A percentile compares a stretch with the other conserved stretches of the same genome.
phyloP scores from a whole-genome alignment of 2,888 invertebrate genomes.

The Sarcophaga variegata region DNA sequence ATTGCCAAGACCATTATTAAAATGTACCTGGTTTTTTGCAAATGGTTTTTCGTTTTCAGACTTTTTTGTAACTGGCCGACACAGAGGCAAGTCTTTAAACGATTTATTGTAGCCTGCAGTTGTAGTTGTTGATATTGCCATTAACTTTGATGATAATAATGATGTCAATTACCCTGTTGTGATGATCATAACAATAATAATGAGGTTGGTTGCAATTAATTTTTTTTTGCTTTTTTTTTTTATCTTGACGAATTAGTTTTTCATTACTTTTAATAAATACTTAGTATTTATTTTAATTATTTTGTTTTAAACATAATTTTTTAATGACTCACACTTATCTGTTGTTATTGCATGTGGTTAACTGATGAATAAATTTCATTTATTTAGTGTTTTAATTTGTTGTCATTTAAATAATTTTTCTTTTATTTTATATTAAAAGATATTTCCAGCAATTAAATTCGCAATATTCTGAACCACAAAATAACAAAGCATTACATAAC shows the following conservation, averaged over 20 bases:
- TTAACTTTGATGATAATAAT: neutral
- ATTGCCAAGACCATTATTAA: conserved; percentile 36
- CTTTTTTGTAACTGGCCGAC: neutral
- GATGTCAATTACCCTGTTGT: neutral
- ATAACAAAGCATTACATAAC: no score
- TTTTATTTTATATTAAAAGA: no score
- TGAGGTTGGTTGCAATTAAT: neutral
- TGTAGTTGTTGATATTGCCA: neutral
- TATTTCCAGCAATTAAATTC: no score
- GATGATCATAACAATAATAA: neutral
- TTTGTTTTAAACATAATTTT: neutral
- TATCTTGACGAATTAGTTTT: conserved; percentile 8
- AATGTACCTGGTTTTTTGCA: neutral
- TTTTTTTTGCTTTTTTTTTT: neutral
- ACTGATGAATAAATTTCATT: no score
- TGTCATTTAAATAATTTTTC: no score
- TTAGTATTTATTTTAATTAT: conserved; percentile 19
- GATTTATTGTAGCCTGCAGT: neutral
- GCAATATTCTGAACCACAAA: no score
- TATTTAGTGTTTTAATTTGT: no score
- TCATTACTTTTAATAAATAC: conserved; percentile 7
- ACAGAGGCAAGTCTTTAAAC: neutral
- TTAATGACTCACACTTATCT: neutral
- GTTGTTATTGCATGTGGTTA: neutral
- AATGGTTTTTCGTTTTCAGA: neutral